Evolutionary conservation across 2,888 invertebrate genomes (phyloP).

Genomic region (Aspidapion aeneum): DNA sequence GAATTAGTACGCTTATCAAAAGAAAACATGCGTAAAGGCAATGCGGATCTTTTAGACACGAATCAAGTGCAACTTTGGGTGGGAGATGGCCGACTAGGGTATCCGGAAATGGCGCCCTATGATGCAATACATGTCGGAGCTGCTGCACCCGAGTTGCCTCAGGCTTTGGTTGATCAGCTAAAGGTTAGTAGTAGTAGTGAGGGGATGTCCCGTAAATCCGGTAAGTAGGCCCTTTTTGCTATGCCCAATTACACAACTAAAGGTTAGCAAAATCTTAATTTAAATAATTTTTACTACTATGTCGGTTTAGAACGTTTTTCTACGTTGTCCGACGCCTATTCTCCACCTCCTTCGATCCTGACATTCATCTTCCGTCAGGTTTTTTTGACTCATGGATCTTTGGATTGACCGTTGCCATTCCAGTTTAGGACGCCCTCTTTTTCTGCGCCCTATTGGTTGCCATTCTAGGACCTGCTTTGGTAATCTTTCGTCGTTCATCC

Average conservation of each 20-base stretch:
- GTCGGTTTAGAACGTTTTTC: no score
- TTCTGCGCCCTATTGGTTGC: no score
- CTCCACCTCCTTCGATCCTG: no score
- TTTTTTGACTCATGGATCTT: no score
- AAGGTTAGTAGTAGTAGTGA: constrained; percentile 59
- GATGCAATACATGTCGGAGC: constrained; percentile 94
- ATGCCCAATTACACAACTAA: background rate
- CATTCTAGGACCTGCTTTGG: no score
- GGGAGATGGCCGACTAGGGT: constrained; percentile 89
- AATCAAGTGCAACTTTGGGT: constrained; percentile 69
- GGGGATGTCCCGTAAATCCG: constrained; percentile 91
- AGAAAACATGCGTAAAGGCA: constrained; percentile 72
- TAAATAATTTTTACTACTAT: no score
- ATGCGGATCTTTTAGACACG: constrained; percentile 64
- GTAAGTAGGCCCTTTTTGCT: constrained; percentile 59
- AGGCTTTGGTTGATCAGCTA: constrained; percentile 77
- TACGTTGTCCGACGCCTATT: no score
- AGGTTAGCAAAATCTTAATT: background rate
- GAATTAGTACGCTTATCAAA: constrained; percentile 73
- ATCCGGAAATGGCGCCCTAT: constrained; percentile 71
- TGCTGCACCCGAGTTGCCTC: constrained; percentile 75
- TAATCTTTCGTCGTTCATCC: no score
- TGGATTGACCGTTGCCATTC: no score
- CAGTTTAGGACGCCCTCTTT: no score
- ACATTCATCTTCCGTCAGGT: no score